These are phyloP conservation scores for Aphodius sticticus DNA, from an alignment of 2,888 invertebrate genomes.

Conservation along the genomic window DNA sequence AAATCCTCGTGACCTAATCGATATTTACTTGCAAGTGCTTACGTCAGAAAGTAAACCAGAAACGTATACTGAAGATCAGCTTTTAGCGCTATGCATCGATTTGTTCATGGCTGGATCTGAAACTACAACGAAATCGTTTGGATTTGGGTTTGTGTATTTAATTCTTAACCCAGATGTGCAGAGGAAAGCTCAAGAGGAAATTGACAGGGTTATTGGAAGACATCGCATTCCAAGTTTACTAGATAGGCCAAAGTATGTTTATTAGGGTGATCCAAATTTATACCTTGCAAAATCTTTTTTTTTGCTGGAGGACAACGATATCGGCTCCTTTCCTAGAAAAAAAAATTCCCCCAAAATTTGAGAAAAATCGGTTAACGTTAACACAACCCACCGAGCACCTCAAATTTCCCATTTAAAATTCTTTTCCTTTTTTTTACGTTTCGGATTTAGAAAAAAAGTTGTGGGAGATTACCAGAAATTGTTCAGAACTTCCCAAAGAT, in stretches of 20 bases:
- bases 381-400: no score
- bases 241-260: conserved; percentile 73
- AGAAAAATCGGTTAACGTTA: no score
- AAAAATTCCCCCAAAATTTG: no score
- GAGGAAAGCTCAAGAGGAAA: conserved; percentile 78
- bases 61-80: conserved; percentile 74
- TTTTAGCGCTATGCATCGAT: conserved; percentile 83
- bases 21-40: conserved; percentile 77
- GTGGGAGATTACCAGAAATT: no score
- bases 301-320: no score
- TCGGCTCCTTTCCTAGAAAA: no score
- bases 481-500: no score
- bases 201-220: conserved; percentile 76
- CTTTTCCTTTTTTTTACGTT: no score
- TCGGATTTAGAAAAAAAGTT: no score
- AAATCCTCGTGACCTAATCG: conserved; percentile 81
- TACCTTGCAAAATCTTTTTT: no score
- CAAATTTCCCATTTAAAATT: no score
- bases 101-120: conserved; percentile 90
- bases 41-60: conserved; percentile 66
- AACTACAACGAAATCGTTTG: conserved; percentile 81
- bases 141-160: conserved; percentile 79
- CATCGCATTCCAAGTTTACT: conserved; percentile 72
- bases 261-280: no score
- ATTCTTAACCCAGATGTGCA: conserved; percentile 77